phyloP scores from a whole-genome alignment of 92 coral and sea anemone species.

The Umimayanthus chanpuru region DNA sequence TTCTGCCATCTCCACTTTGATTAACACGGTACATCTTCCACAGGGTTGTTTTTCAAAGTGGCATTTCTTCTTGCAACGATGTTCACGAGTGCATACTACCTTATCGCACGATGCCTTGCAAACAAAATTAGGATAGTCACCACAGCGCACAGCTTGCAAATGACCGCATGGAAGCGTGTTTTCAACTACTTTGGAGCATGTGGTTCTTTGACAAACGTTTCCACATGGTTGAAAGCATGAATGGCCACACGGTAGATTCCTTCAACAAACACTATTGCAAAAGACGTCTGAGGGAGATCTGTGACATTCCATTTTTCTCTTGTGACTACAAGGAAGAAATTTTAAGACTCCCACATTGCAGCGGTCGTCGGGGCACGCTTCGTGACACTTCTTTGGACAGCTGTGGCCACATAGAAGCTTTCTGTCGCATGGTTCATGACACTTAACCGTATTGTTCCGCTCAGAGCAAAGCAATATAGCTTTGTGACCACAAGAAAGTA shows the following conservation, averaged over 20 bases:
- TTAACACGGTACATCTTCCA: conserved; percentile 23
- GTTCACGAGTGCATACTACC: conserved; percentile 31
- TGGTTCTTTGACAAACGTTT: conserved; percentile 43
- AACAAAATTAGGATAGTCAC: conserved; percentile 36
- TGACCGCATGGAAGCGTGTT: conserved; percentile 52
- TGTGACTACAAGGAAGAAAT: conserved; percentile 67
- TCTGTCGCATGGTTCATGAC: conserved; percentile 36
- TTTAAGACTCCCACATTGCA: conserved; percentile 42
- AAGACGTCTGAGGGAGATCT: conserved; percentile 28
- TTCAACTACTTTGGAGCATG: conserved; percentile 44
- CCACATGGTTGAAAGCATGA: conserved; percentile 58
- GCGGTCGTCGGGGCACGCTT: conserved; percentile 28
- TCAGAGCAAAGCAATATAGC: conserved; percentile 51
- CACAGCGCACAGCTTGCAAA: conserved; percentile 40
- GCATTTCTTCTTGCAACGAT: conserved; percentile 48
- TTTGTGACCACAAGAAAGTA: conserved; percentile 59
- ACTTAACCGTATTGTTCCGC: conserved; percentile 8
- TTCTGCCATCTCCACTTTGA: conserved; percentile 27
- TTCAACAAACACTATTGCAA: conserved; percentile 53
- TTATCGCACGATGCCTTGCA: conserved; percentile 46
- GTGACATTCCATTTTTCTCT: conserved; percentile 50
- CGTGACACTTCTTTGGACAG: conserved; percentile 54
- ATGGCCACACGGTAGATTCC: conserved; percentile 70
- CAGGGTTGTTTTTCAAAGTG: conserved; percentile 45
- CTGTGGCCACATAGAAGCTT: conserved; percentile 55